Conservation (phyloP, 2,797 vertebrate species). For the Crypturellus tataupa region DNA sequence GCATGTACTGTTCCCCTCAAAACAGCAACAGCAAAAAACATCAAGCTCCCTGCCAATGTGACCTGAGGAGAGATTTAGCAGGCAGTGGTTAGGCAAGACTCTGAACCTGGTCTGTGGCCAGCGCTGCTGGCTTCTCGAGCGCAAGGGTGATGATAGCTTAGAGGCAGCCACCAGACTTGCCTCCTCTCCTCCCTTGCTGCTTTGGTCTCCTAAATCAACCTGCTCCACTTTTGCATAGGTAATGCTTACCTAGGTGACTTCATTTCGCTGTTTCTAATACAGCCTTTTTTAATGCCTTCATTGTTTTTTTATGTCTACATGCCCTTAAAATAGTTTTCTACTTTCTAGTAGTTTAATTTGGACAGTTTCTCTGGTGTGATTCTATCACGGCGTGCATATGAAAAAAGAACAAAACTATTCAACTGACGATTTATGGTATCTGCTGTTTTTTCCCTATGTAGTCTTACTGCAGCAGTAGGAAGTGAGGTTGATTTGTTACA, state of each 20-base stretch:
- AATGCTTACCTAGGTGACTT: not conserved
- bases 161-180: not conserved
- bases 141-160: not conserved
- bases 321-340: not conserved
- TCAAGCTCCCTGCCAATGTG: not conserved
- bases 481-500: not conserved
- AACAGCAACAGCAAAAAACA: not conserved
- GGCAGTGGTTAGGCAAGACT: not conserved
- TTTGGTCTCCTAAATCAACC: not conserved
- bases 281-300: not conserved
- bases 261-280: not conserved
- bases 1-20: no score
- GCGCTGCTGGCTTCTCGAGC: not conserved
- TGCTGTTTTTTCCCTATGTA: not conserved
- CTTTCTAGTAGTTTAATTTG: not conserved
- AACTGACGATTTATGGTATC: not conserved
- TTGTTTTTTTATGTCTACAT: fast-evolving
- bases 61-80: not conserved
- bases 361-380: not conserved
- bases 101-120: not conserved
- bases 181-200: fast-evolving
- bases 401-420: not conserved
- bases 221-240: not conserved
- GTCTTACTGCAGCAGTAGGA: not conserved
- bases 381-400: not conserved